Conservation (phyloP, 2,113 vertebrate species). For the Percopsis transmontana region DNA sequence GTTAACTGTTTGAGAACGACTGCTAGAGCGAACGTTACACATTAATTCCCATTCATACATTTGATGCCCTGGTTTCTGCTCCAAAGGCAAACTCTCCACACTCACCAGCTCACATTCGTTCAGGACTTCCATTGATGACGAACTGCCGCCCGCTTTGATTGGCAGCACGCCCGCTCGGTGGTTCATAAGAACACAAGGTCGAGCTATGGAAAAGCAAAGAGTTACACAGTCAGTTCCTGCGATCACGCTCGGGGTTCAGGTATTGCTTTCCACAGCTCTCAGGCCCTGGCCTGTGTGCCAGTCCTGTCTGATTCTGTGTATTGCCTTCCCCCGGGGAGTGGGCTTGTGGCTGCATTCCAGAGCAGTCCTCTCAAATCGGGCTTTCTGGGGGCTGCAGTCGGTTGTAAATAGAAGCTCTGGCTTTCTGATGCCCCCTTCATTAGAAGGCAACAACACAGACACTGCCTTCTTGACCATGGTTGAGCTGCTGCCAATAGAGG, state of each 20-base stretch:
- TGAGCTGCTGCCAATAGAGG: slow-evolving; percentile 62
- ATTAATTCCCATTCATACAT: neutral
- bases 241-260: slow-evolving; percentile 30
- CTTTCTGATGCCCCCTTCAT: slow-evolving; percentile 75
- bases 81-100: slow-evolving; percentile 20
- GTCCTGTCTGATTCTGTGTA: slow-evolving; percentile 44
- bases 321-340: slow-evolving; percentile 49
- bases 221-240: slow-evolving; percentile 37
- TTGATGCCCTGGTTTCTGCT: slow-evolving; percentile 2
- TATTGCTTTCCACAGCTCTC: slow-evolving; percentile 37
- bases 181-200: slow-evolving; percentile 23
- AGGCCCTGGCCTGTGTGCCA: slow-evolving; percentile 13
- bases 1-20: no score
- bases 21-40: neutral
- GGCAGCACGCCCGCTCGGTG: slow-evolving; percentile 20
- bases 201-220: slow-evolving; percentile 49
- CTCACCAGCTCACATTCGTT: slow-evolving; percentile 7
- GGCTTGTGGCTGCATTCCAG: slow-evolving; percentile 62
- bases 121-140: slow-evolving; percentile 33
- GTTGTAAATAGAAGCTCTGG: slow-evolving; percentile 58
- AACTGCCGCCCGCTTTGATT: slow-evolving; percentile 34
- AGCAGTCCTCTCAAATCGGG: slow-evolving; percentile 64
- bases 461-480: slow-evolving; percentile 65
- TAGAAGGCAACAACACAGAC: slow-evolving; percentile 67
- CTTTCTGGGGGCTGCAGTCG: slow-evolving; percentile 66